Percentiles rank a stretch among this genome's conserved stretches.
phyloP scores from a whole-genome alignment of 2,113 vertebrate genomes.

The Melanotaenia duboulayi region DNA sequence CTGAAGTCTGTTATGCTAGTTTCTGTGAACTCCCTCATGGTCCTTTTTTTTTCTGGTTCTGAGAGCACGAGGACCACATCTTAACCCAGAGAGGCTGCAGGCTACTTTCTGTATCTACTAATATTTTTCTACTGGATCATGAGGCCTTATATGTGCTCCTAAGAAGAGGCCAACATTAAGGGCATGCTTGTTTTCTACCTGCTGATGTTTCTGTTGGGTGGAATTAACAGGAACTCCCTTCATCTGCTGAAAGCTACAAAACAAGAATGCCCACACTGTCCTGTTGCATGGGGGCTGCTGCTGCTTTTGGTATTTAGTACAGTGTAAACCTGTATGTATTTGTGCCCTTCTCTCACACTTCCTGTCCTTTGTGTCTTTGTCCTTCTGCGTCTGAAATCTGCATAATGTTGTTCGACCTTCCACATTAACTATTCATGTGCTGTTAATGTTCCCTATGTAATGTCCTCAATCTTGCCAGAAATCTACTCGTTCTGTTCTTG shows the following conservation, averaged over 20 bases:
- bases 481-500: constrained; percentile 33
- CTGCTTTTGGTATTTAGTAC: constrained; percentile 72
- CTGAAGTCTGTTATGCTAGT: constrained; percentile 5
- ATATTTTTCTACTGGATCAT: constrained; percentile 60
- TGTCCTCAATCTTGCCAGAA: constrained; percentile 43
- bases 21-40: neutral
- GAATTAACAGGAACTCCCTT: constrained; percentile 24
- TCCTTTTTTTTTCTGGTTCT: neutral
- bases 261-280: constrained; percentile 50
- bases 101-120: constrained; percentile 40
- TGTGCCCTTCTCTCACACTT: constrained; percentile 34
- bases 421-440: constrained; percentile 52
- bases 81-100: constrained; percentile 57
- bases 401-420: constrained; percentile 58
- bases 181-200: constrained; percentile 53
- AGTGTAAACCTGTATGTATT: constrained; percentile 50
- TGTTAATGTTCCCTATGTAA: constrained; percentile 37
- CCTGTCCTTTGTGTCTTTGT: constrained; percentile 43
- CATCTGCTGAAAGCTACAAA: constrained; percentile 21
- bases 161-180: constrained; percentile 52
- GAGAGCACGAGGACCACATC: constrained; percentile 36
- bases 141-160: constrained; percentile 77
- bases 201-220: constrained; percentile 25
- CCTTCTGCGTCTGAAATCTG: constrained; percentile 57
- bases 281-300: constrained; percentile 75